Percentiles rank a stretch among this genome's conserved stretches.
Conservation (phyloP, 2,888 invertebrate genomes). For the Hypomecis atomaria region DNA sequence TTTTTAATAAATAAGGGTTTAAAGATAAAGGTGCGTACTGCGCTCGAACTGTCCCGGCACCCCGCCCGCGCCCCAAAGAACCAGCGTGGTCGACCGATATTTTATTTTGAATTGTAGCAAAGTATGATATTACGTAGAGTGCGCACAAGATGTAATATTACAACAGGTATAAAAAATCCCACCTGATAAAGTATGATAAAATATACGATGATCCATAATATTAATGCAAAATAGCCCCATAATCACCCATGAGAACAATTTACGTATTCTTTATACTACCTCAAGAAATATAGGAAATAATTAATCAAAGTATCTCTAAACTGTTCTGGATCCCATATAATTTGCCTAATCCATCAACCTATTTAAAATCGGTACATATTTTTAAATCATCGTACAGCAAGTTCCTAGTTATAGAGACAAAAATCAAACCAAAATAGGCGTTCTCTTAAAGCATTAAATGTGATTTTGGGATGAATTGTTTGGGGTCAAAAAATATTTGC, state of each 20-base stretch:
- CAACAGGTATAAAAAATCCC: background rate
- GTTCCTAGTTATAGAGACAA: background rate
- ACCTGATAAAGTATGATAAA: background rate
- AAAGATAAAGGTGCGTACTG: too few species aligned
- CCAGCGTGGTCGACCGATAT: too few species aligned
- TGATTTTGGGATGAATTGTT: constrained; percentile 28
- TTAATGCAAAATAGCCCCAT: constrained; percentile 56
- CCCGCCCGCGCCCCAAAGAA: too few species aligned
- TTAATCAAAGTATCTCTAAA: constrained; percentile 61
- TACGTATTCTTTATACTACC: constrained; percentile 47
- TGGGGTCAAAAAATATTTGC: constrained; percentile 60
- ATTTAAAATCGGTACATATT: constrained; percentile 19
- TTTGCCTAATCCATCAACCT: constrained; percentile 70
- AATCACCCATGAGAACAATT: constrained; percentile 48
- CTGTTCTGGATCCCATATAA: constrained; percentile 48
- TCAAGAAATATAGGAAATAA: constrained; percentile 63
- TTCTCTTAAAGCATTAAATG: constrained; percentile 30
- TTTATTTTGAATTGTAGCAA: too few species aligned
- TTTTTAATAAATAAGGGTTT: constrained; percentile 86
- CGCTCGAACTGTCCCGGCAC: too few species aligned
- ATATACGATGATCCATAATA: background rate
- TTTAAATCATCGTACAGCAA: background rate
- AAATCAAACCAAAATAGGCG: constrained; percentile 32
- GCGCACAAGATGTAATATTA: too few species aligned
- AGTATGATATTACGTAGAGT: too few species aligned